Percentiles rank a stretch among this genome's conserved stretches.
Conservation (phyloP, 2,113 vertebrate genomes). For the Hepsetus odoe region DNA sequence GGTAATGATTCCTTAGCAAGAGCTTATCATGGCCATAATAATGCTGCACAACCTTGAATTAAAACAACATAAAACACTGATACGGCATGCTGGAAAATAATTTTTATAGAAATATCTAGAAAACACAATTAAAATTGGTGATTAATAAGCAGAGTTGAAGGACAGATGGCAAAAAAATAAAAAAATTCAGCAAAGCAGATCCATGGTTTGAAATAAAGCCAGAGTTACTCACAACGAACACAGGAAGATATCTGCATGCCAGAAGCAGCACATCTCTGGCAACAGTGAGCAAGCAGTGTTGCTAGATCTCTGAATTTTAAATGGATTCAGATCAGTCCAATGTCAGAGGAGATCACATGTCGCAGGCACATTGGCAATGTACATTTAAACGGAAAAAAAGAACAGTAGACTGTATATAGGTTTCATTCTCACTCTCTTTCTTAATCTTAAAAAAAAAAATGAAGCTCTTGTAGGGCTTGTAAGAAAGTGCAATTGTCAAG, state of each 20-base stretch:
- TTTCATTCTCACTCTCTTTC: neutral
- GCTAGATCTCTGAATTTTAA: conserved; percentile 4
- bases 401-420: neutral
- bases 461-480: neutral
- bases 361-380: neutral
- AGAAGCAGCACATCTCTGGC: conserved; percentile 12
- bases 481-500: no score
- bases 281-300: neutral
- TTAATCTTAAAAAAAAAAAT: neutral
- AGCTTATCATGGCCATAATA: neutral
- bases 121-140: neutral
- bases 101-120: neutral
- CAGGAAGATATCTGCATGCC: neutral
- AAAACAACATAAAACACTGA: neutral
- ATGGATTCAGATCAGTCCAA: neutral
- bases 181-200: neutral
- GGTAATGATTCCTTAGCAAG: neutral
- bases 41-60: neutral
- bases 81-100: neutral
- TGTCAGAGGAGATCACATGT: neutral
- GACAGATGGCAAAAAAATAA: conserved; percentile 15
- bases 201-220: neutral
- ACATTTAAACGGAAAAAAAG: neutral
- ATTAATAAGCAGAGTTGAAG: neutral
- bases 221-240: neutral